Conservation (phyloP, 1,140 invertebrate genomes). For the Lepidurus arcticus region DNA sequence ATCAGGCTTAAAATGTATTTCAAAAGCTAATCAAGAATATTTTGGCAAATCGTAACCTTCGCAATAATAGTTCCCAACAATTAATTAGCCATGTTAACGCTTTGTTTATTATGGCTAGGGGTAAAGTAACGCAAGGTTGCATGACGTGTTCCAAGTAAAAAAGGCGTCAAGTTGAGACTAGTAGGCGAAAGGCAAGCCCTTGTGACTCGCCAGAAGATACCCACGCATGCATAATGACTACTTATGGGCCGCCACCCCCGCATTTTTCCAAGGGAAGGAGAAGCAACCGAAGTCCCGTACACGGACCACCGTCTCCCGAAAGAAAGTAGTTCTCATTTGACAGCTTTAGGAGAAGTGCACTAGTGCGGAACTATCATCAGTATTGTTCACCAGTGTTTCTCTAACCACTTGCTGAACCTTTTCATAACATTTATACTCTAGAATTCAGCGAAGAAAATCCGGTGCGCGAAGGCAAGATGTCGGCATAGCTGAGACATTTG, state of each 20-base stretch:
- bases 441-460: neutral
- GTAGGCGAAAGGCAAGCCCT: neutral
- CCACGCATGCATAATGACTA: slow-evolving; percentile 18
- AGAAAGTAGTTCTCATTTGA: neutral
- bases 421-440: too few species aligned
- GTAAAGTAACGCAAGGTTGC: too few species aligned
- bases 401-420: too few species aligned
- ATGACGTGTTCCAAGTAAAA: neutral
- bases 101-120: too few species aligned
- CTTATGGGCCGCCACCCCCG: slow-evolving; percentile 9
- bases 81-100: too few species aligned
- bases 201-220: slow-evolving; percentile 1
- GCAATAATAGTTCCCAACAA: too few species aligned
- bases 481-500: slow-evolving; percentile 34
- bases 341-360: slow-evolving; percentile 3
- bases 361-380: neutral
- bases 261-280: neutral
- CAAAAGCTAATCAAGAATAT: too few species aligned
- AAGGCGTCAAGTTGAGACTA: neutral
- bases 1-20: too few species aligned
- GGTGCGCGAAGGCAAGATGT: slow-evolving; percentile 34
- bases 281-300: neutral
- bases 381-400: too few species aligned
- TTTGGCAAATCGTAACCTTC: too few species aligned
- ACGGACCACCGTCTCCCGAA: too few species aligned